Base-by-base conservation (phyloP, 2,113 vertebrate genomes). In the Microcebus murinus region DNA sequence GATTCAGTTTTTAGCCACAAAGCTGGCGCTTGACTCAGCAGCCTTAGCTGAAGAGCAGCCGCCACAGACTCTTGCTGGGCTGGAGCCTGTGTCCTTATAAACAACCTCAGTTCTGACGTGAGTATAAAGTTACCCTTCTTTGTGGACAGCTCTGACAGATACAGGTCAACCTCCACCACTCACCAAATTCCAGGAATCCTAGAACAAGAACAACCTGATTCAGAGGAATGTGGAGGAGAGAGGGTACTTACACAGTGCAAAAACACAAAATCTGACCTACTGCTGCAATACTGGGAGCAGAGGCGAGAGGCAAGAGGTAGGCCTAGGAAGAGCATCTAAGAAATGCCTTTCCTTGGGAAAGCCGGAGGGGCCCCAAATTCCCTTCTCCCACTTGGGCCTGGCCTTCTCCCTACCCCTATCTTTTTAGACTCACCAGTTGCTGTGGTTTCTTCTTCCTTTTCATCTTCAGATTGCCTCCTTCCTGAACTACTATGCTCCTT, bases 141-240 rank as follows among this genome's bases (percentile, higher is more conserved):
- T 68, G 65, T 63, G 18, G 42, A 94, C 48, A 61, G 55, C 92
- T 85, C 83, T 89, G 87, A 87, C 74, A 91, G 87, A 48, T 7
- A 71, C 7, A 90, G 84, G n/a, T 21, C 88, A 73, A 25, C 15
- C n/a, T 81, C 90, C 1, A 34, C 34, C 15, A 29, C 68, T 67
- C 0, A 3, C 29, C 73, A 89, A 87, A 61, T 25, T 50, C 63
- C 52, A 87, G 48, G 23, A 77, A 23, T 57, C 50, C 31, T 12
- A 84, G n/a, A 55, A 76, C 76, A 87, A 84, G n/a, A 55, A 76
- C 76, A 87, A 48, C 42, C n/a, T 50, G 73, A 77, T 36, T 20
- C 29, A 48, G 45, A 68, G 42, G 34, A 83, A 65, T 0, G 3
- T 10, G 27, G 82, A 39, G 36, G 55, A 85, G 8, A 89, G 48